phyloP scores from a whole-genome alignment of 2,888 invertebrate species.

The Brachyptera risi region DNA sequence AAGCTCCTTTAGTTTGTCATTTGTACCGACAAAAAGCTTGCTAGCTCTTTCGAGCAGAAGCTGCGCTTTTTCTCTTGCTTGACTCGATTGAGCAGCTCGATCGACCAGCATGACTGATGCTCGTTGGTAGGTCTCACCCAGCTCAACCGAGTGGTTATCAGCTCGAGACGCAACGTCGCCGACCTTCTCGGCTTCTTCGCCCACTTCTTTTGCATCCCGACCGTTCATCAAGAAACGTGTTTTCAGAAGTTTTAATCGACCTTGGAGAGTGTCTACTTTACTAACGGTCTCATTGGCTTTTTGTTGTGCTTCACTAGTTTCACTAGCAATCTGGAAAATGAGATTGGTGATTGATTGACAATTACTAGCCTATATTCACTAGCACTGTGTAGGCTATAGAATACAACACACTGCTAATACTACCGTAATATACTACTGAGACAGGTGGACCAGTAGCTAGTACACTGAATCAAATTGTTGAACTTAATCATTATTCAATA shows the following conservation, averaged over 20 bases:
- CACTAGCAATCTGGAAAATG: conserved; percentile 65
- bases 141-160: conserved; percentile 57
- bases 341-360: too few relatives aligned
- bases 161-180: conserved; percentile 67
- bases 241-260: conserved; percentile 69
- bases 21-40: conserved; percentile 74
- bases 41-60: conserved; percentile 74
- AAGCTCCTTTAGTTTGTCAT: conserved; percentile 66
- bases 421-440: too few relatives aligned
- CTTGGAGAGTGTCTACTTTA: conserved; percentile 68
- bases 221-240: conserved; percentile 78
- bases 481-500: too few relatives aligned
- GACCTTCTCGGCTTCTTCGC: conserved; percentile 69
- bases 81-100: conserved; percentile 70
- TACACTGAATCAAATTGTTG: too few relatives aligned
- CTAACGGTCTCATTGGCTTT: conserved; percentile 74
- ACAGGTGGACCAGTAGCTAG: too few relatives aligned
- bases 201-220: conserved; percentile 75
- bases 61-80: conserved; percentile 74
- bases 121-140: conserved; percentile 65
- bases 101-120: conserved; percentile 68
- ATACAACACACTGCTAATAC: too few relatives aligned
- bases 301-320: conserved; percentile 73
- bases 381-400: too few relatives aligned
- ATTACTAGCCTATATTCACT: too few relatives aligned